phyloP scores from a whole-genome alignment of 35 echinoderm and acorn worm species.

The Apostichopus parvimensis region DNA sequence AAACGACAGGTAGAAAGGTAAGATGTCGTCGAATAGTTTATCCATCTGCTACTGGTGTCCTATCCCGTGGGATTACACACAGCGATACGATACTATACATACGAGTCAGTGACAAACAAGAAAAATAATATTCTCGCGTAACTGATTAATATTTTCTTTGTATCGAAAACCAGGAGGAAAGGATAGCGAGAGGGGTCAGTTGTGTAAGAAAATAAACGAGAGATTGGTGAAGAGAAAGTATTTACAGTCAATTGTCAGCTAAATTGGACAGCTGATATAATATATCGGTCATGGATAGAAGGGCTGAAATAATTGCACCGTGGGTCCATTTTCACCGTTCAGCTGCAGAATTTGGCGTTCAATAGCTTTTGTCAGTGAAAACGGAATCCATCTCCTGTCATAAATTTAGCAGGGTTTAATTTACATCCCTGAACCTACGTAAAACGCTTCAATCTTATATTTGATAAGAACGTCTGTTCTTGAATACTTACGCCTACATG shows the following conservation, averaged over 20 bases:
- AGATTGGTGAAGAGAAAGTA: constrained; percentile 43
- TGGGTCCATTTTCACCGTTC: background rate
- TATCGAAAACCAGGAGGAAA: background rate
- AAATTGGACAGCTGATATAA: constrained; percentile 47
- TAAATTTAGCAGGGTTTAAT: too few relatives aligned
- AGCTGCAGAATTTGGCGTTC: too few relatives aligned
- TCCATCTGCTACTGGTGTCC: constrained; percentile 26
- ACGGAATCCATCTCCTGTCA: too few relatives aligned
- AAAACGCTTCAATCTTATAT: too few relatives aligned
- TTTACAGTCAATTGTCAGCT: constrained; percentile 41
- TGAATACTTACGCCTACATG: too few relatives aligned
- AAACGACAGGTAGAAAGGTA: constrained; percentile 44
- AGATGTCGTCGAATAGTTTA: background rate
- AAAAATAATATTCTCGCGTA: constrained; percentile 35
- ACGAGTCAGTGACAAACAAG: background rate
- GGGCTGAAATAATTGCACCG: constrained; percentile 5
- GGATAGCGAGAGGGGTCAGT: constrained; percentile 24
- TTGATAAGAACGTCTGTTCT: too few relatives aligned
- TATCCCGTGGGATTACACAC: constrained; percentile 16
- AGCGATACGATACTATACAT: constrained; percentile 17
- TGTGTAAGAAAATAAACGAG: constrained; percentile 31
- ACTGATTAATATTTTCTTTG: constrained; percentile 31
- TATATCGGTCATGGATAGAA: background rate
- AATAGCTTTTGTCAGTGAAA: too few relatives aligned
- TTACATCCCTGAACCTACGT: too few relatives aligned